Base-by-base conservation (phyloP, 2,797 vertebrate genomes). In the Aulostomus chinensis region DNA sequence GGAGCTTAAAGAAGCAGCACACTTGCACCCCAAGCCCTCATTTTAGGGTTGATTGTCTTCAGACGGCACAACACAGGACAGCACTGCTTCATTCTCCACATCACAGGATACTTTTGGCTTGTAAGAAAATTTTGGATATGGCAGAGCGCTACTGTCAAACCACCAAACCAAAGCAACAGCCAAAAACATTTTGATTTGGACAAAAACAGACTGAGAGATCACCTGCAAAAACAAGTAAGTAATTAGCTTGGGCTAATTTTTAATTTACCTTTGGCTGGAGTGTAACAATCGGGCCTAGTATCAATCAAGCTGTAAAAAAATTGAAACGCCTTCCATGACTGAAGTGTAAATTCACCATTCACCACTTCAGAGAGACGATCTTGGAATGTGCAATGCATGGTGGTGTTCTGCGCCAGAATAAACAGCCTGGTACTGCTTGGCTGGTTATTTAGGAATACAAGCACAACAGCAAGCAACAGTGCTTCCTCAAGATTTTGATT, bases 201-300 rank as follows among this genome's bases (percentile, higher is more conserved):
- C 57, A 58, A 70, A 58, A 20, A 50, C 55, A 54, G 14, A 48
- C 42, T 12, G 15, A 32, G 59, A 53, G 60, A 75, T 78, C 66
- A 65, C 47, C 59, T 73, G 42, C 51, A 55, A 32, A 45, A 48
- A 70, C 51, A 11, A 54, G 28, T 18, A 68, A 58, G 67, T 73
- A 81, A 81, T 81, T 81, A 83, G 48, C 60, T 42, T 34, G 38
- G 58, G 51, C 58, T 55, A 73, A 83, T 83, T 81, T 75, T 35
- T 35, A 49, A 83, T 73, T 73, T 72, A 66, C 57, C 63, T 68
- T 76, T 80, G 76, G 64, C 67, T 61, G 66, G 49, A 54, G 46
- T 37, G 8, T 11, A 35, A 34, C 14, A 35, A 30, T 52, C 0
- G 58, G 69, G 72, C 72, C 54, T 53, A 68, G 12, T 39, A 76